Evolutionary conservation across 2,888 invertebrate species (phyloP).

Genomic region (Lepidocyrtinus sp.): DNA sequence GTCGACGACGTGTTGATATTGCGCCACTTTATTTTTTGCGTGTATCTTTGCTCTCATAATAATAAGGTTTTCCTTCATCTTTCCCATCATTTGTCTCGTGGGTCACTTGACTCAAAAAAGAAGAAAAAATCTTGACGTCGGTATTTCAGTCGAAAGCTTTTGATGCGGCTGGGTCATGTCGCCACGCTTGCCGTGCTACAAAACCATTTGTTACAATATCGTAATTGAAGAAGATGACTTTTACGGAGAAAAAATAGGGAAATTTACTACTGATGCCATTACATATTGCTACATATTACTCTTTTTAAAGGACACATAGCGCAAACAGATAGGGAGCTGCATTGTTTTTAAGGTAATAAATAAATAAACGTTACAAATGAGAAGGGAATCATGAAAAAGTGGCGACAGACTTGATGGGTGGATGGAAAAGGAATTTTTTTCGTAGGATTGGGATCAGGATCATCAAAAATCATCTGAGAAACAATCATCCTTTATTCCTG

Average conservation of each 20-base stretch:
- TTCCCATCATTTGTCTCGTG: conserved; percentile 59
- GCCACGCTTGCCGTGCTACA: conserved; percentile 58
- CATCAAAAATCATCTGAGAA: conserved; percentile 37
- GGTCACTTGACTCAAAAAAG: conserved; percentile 47
- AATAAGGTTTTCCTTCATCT: conserved; percentile 29
- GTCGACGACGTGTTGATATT: no score
- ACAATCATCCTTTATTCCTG: conserved; percentile 34
- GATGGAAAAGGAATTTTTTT: conserved; percentile 57
- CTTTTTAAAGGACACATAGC: conserved; percentile 6
- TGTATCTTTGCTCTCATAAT: background rate
- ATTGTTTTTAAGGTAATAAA: conserved; percentile 67
- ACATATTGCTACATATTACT: conserved; percentile 27
- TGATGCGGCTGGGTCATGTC: conserved; percentile 64
- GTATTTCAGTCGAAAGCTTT: conserved; percentile 55
- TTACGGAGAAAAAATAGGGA: conserved; percentile 34
- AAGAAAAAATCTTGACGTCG: conserved; percentile 40
- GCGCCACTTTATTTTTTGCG: background rate
- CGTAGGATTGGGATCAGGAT: conserved; percentile 29
- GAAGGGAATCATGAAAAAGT: conserved; percentile 57
- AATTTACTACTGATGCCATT: conserved; percentile 35
- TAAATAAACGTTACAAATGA: conserved; percentile 66
- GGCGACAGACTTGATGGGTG: conserved; percentile 63
- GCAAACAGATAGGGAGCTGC: conserved; percentile 33
- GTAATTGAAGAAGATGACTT: conserved; percentile 43
- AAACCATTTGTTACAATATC: conserved; percentile 31